Evolutionary conservation across 1,140 invertebrate species (phyloP), one percentile per base, ranked within the genome.

Genomic region (Melanaphis sacchari): DNA sequence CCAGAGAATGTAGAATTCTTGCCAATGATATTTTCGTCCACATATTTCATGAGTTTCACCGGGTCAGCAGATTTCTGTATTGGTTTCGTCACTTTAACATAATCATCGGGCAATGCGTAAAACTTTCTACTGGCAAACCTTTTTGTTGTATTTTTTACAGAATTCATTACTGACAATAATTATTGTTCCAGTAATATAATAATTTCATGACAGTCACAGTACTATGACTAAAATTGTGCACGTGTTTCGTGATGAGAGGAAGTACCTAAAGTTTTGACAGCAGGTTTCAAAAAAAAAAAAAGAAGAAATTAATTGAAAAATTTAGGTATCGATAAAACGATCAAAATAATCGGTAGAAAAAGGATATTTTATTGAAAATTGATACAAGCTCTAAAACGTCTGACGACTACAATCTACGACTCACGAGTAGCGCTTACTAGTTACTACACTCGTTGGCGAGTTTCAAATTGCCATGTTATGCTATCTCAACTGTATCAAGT

Each of bases 11-110:
- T 97, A 94, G 96, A 96, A 94, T 97, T 96, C 94, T 97, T 97
- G 91, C 97, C 97, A 94, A 98, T 97, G 90, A 98, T 96, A 95
- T 97, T 98, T 93, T 98, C 96, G 94, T 97, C 97, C 93, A 98
- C 97, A 95, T 97, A 97, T 94, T 97, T 97, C 81, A 98, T 95
- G 94, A 97, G 95, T 94, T 97, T 97, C 38, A 95, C 95, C 24
- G 96, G 96, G 94, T 97, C 97, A 94, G 97, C 97, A 93, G 95
- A 95, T 94, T 96, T 97, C 94, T 96, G 96, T 18, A 59, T 76
- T 38, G 87, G n/a, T 40, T 90, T 93, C 11, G 52, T 40, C 11
- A 52, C 85, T 90, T 84, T 93, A 22, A 31, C 90, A 94, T 95
- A 96, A 94, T 96, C 95, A 94, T 96, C 95, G 1, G 96, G 95